A percentile compares a stretch with the other conserved stretches of the same genome.
phyloP scores from a whole-genome alignment of 2,113 vertebrate genomes.

The Montifringilla adamsi region DNA sequence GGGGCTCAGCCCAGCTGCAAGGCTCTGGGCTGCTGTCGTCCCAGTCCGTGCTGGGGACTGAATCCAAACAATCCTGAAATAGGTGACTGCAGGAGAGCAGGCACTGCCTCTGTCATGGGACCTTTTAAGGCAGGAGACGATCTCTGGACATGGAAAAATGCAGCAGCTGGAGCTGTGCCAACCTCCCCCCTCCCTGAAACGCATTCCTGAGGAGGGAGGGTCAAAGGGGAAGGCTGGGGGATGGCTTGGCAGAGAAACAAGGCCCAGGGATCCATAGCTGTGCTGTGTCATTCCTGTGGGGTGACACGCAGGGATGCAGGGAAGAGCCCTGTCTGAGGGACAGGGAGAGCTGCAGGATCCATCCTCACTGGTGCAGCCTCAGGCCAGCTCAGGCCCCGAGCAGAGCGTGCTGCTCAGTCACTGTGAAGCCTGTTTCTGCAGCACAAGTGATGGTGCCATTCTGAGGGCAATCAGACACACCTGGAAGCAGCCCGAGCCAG shows the following conservation, averaged over 20 bases:
- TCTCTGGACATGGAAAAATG: neutral
- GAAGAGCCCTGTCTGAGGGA: neutral
- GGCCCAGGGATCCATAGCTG: neutral
- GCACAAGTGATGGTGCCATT: neutral
- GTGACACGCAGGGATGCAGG: accelerated
- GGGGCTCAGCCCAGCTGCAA: neutral
- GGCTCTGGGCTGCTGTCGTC: neutral
- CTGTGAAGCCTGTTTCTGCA: accelerated
- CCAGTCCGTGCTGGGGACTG: neutral
- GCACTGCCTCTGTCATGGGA: neutral
- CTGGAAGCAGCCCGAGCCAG: accelerated
- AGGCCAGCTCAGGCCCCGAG: neutral
- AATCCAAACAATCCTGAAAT: neutral
- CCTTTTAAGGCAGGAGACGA: neutral
- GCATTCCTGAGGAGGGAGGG: slow-evolving; percentile 20
- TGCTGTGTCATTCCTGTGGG: neutral
- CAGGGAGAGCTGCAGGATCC: neutral
- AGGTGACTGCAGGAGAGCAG: neutral
- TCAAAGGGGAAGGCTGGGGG: neutral
- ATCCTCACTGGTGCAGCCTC: neutral
- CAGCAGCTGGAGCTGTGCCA: neutral
- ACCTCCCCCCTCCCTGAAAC: neutral
- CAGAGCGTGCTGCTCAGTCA: neutral
- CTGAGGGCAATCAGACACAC: neutral
- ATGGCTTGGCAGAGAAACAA: neutral